A percentile compares a stretch with the other conserved stretches of the same genome.
Conservation (phyloP, 2,888 invertebrate species). For the Prostheceraeus crozeri region DNA sequence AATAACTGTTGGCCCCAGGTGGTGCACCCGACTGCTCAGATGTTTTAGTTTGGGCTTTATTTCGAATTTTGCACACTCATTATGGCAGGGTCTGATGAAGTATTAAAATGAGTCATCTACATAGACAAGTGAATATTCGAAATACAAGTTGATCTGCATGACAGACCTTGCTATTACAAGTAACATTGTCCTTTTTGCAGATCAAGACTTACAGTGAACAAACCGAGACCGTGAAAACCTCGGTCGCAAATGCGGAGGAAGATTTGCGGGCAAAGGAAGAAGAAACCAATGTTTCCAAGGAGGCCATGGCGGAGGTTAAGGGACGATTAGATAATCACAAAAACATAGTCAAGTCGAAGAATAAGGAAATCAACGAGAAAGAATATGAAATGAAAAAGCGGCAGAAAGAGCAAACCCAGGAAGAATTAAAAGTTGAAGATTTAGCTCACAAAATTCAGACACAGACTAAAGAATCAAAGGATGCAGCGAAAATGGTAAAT, state of each 20-base stretch:
- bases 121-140: no score
- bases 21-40: no score
- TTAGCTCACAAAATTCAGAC: constrained; percentile 57
- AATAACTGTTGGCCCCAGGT: no score
- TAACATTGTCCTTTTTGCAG: no score
- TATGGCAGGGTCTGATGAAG: no score
- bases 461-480: constrained; percentile 61
- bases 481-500: constrained; percentile 63
- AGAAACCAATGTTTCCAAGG: constrained; percentile 58
- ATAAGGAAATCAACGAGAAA: constrained; percentile 50
- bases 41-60: no score
- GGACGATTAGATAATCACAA: constrained; percentile 50
- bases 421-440: constrained; percentile 56
- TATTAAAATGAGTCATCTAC: no score
- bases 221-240: no score
- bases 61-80: no score
- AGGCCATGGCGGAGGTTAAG: constrained; percentile 58
- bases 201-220: no score
- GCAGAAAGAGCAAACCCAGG: constrained; percentile 46
- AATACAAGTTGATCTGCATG: no score
- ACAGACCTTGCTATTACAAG: no score
- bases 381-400: constrained; percentile 33
- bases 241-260: neutral
- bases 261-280: constrained; percentile 46
- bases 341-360: constrained; percentile 49